Conservation (phyloP, 53 echinoderm and acorn worm species). For the Astropecten irregularis region DNA sequence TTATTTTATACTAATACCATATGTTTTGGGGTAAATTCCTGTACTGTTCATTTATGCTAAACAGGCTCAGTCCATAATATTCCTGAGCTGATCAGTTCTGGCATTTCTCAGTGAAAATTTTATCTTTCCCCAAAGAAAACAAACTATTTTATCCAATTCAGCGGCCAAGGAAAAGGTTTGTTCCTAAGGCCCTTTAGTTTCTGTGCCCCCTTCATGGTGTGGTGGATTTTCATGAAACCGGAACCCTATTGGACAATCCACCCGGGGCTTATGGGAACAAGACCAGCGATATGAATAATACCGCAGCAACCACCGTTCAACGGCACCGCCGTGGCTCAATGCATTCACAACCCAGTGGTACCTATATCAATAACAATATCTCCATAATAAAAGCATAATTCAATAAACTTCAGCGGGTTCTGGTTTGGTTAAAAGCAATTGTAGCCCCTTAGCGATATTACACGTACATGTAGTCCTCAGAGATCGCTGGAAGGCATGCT, state of each 20-base stretch:
- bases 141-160: slow-evolving; percentile 2
- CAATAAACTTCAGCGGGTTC: slow-evolving; percentile 36
- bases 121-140: not conserved
- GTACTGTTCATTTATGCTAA: too few relatives aligned
- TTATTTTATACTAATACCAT: too few relatives aligned
- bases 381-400: slow-evolving; percentile 24
- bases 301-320: not conserved
- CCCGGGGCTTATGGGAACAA: not conserved
- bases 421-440: slow-evolving; percentile 48
- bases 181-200: not conserved
- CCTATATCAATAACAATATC: slow-evolving; percentile 52
- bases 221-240: not conserved
- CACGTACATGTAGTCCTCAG: slow-evolving; percentile 14
- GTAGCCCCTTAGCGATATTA: slow-evolving; percentile 24
- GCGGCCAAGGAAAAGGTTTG: not conserved
- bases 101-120: too few relatives aligned
- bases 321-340: not conserved
- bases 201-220: slow-evolving; percentile 24
- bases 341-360: not conserved
- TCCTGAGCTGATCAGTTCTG: too few relatives aligned
- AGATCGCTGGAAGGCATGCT: slow-evolving; percentile 33
- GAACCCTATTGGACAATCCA: not conserved
- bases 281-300: not conserved
- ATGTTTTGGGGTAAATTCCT: too few relatives aligned
- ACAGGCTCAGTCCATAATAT: too few relatives aligned